Evolutionary conservation across 2,888 invertebrate genomes (phyloP).

Genomic region (Silvanus unidentatus): DNA sequence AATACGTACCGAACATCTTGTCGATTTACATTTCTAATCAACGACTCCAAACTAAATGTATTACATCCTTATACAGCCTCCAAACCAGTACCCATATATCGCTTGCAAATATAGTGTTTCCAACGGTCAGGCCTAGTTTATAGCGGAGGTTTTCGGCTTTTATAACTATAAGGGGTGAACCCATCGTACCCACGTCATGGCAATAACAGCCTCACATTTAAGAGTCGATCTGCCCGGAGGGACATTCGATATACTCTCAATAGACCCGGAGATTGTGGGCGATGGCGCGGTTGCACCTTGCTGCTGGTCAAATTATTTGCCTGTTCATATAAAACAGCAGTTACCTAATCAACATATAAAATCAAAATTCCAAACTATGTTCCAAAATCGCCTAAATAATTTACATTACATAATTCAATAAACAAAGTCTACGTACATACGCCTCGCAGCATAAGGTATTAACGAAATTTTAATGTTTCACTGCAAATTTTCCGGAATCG

Average conservation of each 20-base stretch:
- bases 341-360: too few relatives aligned
- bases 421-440: too few relatives aligned
- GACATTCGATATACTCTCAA: constrained; percentile 23
- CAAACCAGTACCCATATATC: neutral
- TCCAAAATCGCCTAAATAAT: too few relatives aligned
- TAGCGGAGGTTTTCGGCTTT: constrained; percentile 2
- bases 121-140: constrained; percentile 5
- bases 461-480: too few relatives aligned
- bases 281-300: constrained; percentile 5
- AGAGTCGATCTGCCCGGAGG: constrained; percentile 25
- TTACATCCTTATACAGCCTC: neutral
- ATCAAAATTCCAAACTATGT: too few relatives aligned
- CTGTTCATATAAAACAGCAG: too few relatives aligned
- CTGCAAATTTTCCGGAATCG: too few relatives aligned
- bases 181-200: constrained; percentile 32
- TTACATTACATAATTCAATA: too few relatives aligned
- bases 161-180: constrained; percentile 18
- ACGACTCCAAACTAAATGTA: neutral
- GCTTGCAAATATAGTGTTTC: neutral
- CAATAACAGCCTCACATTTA: constrained; percentile 30
- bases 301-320: too few relatives aligned
- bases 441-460: too few relatives aligned
- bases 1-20: constrained; percentile 1
- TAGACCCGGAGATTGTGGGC: constrained; percentile 26
- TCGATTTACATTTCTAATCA: constrained; percentile 6